Base-by-base conservation (phyloP, 2,888 invertebrate species). In the Schizotus pectinicornis region DNA sequence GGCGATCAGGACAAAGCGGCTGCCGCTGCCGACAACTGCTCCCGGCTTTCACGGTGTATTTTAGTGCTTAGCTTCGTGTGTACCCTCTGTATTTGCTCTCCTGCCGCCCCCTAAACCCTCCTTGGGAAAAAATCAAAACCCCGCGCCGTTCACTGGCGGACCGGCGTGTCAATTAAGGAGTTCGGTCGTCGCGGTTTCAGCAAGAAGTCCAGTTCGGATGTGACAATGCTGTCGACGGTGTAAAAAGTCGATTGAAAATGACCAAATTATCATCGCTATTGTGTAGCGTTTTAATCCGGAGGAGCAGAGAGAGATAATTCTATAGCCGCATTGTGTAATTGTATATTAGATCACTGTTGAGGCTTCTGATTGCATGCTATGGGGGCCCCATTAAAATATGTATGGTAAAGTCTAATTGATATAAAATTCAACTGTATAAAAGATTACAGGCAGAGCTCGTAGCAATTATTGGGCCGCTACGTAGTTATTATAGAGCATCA, bases 1-100 rank as follows among this genome's bases (percentile, higher is more conserved):
- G 70, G 70, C 73, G 75, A 74, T 75, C 76, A 74, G 72, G 68
- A 74, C 74, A 73, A 74, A 75, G 74, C 73, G 71, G 46, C 53
- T 53, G 68, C 68, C 70, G 68, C 67, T 67, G 69, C 69, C 72
- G 70, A 70, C 73, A 72, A 71, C 71, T 70, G 73, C 72, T 73
- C 69, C 71, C 71, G 68, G 72, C 67, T 74, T 74, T 68, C 64
- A 67, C 64, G 65, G 74, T 75, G 74, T 74, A 70, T 73, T 74
- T 74, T 75, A 73, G 66, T 71, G 71, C 75, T 75, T 74, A 72
- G 62, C 68, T 64, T 58, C 35, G 22, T 65, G 64, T 67, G 64
- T 65, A 65, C 63, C 57, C 59, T 61, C 50, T 65, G 61, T 68
- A 65, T 67, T 67, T 68, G 64, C 65, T n/a, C 7, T 12, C 48